These are phyloP conservation scores for Drosophila prosaltans DNA, from an alignment of 1,140 invertebrate genomes.

Conservation along the genomic window DNA sequence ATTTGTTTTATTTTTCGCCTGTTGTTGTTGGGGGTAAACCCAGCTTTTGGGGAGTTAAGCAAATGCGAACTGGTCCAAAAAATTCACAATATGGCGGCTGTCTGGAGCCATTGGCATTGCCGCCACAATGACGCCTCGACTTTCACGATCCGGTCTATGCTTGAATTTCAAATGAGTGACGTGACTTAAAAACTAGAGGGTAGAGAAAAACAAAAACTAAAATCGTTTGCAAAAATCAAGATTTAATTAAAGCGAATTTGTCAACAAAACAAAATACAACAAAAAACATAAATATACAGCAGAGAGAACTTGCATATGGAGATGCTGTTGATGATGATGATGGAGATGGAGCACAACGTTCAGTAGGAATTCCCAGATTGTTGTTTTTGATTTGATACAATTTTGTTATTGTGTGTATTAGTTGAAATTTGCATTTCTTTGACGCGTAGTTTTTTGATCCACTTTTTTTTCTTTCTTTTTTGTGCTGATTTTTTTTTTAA, in stretches of 20 bases:
- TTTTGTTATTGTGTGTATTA: slow-evolving; percentile 42
- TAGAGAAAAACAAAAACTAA: slow-evolving; percentile 48
- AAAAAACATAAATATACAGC: slow-evolving; percentile 25
- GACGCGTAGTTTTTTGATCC: slow-evolving; percentile 37
- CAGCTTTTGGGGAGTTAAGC: slow-evolving; percentile 30
- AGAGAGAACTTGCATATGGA: slow-evolving; percentile 56
- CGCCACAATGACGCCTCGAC: slow-evolving; percentile 32
- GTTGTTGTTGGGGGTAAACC: slow-evolving; percentile 61
- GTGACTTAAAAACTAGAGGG: slow-evolving; percentile 51
- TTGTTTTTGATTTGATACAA: slow-evolving; percentile 46
- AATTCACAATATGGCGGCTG: slow-evolving; percentile 48
- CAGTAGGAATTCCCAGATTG: slow-evolving; percentile 62
- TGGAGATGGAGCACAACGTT: slow-evolving; percentile 37
- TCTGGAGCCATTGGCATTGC: slow-evolving; percentile 44
- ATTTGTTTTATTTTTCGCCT: slow-evolving; percentile 16
- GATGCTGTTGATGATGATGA: slow-evolving; percentile 4
- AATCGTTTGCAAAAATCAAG: slow-evolving; percentile 37
- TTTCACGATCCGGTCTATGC: slow-evolving; percentile 70
- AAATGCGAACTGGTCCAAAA: slow-evolving; percentile 60
- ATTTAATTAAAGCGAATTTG: slow-evolving; percentile 61
- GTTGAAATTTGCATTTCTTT: slow-evolving; percentile 36
- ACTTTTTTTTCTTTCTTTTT: slow-evolving; percentile 45
- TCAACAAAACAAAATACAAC: slow-evolving; percentile 42
- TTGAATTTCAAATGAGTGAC: slow-evolving; percentile 64
- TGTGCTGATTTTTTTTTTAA: not conserved